Evolutionary conservation across 1,140 invertebrate species (phyloP), one percentile per base, ranked within the genome.

Genomic region (Zaprionus africanus): DNA sequence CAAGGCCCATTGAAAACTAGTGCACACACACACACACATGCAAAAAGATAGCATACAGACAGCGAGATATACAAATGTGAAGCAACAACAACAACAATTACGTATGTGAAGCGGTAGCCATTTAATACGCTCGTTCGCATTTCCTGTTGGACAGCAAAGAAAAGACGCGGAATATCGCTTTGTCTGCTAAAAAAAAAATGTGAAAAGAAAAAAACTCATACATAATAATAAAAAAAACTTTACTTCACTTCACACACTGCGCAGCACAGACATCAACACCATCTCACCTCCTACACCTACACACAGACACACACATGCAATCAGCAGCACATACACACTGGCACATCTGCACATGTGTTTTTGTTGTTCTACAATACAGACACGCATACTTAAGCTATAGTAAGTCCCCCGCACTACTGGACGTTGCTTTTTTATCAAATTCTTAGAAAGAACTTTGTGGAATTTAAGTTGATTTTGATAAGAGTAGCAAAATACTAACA

Each of bases 81-180:
- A 69, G 65, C 69, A 59, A 54, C 63, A 19, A 38, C 59, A 76
- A 64, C 22, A 22, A 22, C 56, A 77, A 75, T 59, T 65, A 65
- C 72, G 78, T 77, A 88, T 81, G 64, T 54, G 36, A 66, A 26
- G 24, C 24, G 62, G 54, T 51, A 70, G 51, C 80, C 72, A 87
- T 90, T 87, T 78, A 81, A 88, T 82, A 84, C 84, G 78, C 78
- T 90, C 75, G 84, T 78, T 87, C 84, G 85, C 84, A 87, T 87
- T 87, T 87, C 84, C 84, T 87, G 84, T 90, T 84, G 79, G 63
- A 64, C 74, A 61, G 75, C 59, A 67, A 79, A 73, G 65, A 75
- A 78, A 70, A 62, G 54, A 66, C 75, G 60, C 59, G 67, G 68
- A 76, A 83, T 80, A 83, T 72, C 61, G 84, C 84, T 80, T 90